Evolutionary conservation across 1,140 invertebrate genomes (phyloP).

Genomic region (Ceratosolen solmsi): DNA sequence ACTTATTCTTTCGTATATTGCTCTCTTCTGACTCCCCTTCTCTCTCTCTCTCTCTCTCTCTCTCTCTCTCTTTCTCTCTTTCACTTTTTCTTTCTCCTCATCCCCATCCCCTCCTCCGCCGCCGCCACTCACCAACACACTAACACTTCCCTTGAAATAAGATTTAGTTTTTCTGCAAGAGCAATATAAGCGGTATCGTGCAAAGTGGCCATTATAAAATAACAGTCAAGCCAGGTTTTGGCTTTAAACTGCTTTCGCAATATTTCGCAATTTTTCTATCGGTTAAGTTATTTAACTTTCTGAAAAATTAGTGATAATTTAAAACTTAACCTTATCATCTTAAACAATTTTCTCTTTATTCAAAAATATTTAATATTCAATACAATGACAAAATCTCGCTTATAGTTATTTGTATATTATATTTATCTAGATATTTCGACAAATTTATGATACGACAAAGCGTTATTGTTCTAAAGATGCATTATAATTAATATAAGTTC

Average conservation of each 20-base stretch:
- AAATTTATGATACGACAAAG: too few relatives aligned
- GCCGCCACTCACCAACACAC: too few relatives aligned
- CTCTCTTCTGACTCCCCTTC: neutral
- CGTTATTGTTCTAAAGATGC: too few relatives aligned
- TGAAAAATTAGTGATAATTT: neutral
- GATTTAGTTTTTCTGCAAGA: constrained; percentile 7
- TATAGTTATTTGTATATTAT: too few relatives aligned
- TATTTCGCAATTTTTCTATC: neutral
- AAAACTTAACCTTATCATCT: neutral
- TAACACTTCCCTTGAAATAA: neutral
- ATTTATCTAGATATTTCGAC: too few relatives aligned
- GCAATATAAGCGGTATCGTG: neutral
- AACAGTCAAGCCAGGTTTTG: neutral
- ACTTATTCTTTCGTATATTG: constrained; percentile 15
- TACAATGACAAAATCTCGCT: neutral
- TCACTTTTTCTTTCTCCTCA: neutral
- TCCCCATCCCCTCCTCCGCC: neutral
- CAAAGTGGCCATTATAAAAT: constrained; percentile 19
- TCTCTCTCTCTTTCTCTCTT: constrained; percentile 37
- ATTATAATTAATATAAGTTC: too few relatives aligned
- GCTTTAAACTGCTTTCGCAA: neutral
- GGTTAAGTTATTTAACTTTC: neutral
- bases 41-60: constrained; percentile 35
- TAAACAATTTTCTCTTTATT: neutral
- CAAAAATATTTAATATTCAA: neutral